Base-by-base conservation (phyloP, 2,797 vertebrate species). In the Pelochelys cantorii region DNA sequence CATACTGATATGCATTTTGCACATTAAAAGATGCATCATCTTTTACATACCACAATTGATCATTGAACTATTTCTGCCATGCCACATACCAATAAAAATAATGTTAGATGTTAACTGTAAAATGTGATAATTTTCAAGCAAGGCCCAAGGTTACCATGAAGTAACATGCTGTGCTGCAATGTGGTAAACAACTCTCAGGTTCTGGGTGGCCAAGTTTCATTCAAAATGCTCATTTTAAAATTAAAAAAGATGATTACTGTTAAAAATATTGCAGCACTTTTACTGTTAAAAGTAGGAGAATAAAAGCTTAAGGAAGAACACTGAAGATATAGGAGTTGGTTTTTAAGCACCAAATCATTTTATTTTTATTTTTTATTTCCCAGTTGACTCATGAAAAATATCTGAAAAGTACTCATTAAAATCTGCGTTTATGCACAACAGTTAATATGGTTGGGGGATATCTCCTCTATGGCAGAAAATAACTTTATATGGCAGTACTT, bases 391-490 rank as follows among this genome's bases (percentile, higher is more conserved):
- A 22, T 80, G 55, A 31, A 85, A 85, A 85, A 25, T 52, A 20
- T 5, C 23, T 56, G 25, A 88, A 84, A 93, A 85, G 83, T 68
- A 85, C 48, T 92, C 80, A 86, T 52, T 8, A 79, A 78, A 74
- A 86, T 90, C 93, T 94, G 81, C 22, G 59, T 87, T 82, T 89
- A 81, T 8, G 85, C 79, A 90, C 86, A 71, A 48, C 18, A 86
- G 34, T 37, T 91, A 93, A 88, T 86, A 84, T 23, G 74, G 31
- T 87, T 91, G 87, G 93, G 81, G 91, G 92, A 89, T 81, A 17
- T 77, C 79, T 54, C 77, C 93, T 92, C 86, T 79, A 90, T 90
- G 90, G 13, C 74, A 57, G 60, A 92, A 90, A 75, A 80, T 59
- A 84, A 87, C 53, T 71, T 65, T 87, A 52, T 59, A 52, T 25